Evolutionary conservation across 2,888 invertebrate species (phyloP), one percentile per base, ranked within the genome.

Genomic region (Eristalis intricaria): DNA sequence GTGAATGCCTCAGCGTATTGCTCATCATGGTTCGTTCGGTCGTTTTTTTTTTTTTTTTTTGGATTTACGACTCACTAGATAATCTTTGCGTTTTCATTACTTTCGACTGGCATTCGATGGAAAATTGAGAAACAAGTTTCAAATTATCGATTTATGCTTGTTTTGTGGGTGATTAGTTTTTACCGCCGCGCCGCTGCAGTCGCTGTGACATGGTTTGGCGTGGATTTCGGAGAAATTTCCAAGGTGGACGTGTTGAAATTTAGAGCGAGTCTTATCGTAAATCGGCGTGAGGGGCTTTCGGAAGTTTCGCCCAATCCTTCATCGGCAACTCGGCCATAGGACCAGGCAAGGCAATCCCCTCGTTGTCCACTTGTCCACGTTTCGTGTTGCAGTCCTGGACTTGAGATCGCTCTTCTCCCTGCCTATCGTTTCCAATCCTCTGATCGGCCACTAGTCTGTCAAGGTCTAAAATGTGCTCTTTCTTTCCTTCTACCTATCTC

Each of bases 1-100:
- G 56, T 63, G 68, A 81, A 69, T 64, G 13, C 50, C 56, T 26
- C 43, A 19, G 56, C 23, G 58, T 66, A 82, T 86, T 86, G 50
- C 73, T 82, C 77, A 86, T 85, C 73, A 73, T 22, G 23, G 26
- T 68, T 32, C 10, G 32, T 7, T 4, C 5, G 2, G 2, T 26
- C 4, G 2, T 4, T 29, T 29, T 29, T 29, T 29, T 29, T 29
- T 29, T 29, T 29, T 29, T n/a, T 65, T 74, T 66, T 58, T 56
- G 50, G 40, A 74, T 77, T 70, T 65, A 22, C 38, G 40, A 15
- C n/a, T 29, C 32, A 29, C 63, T 68, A 71, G 78, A 74, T 75
- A 70, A 82, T 82, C 74, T 78, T 64, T 23, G 22, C 26, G 8
- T 74, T 85, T 85, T 85, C 73, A 85, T 85, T 81, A 32, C 76